Percentiles rank a stretch among this genome's conserved stretches.
These are phyloP conservation scores for Machimus atricapillus DNA, from an alignment of 2,888 invertebrate genomes.

Conservation along the genomic window DNA sequence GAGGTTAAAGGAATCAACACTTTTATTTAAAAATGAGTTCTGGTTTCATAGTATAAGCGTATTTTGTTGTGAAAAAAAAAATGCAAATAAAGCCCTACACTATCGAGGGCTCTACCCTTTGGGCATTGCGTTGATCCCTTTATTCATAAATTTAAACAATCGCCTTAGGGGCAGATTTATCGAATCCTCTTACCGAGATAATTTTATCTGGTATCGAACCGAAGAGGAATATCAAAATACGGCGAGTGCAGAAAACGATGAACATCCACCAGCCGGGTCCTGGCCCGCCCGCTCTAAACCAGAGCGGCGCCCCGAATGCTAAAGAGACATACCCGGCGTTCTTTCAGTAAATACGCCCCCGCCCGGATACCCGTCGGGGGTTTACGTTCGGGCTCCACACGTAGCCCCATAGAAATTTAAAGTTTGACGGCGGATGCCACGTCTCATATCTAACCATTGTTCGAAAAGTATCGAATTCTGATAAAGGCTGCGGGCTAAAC, in stretches of 20 bases:
- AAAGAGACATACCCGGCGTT: background rate
- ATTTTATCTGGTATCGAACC: slow-evolving; percentile 20
- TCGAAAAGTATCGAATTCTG: slow-evolving; percentile 28
- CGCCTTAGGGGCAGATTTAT: slow-evolving; percentile 13
- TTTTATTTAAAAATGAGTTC: background rate
- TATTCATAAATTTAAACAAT: slow-evolving; percentile 29
- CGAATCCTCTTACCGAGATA: slow-evolving; percentile 16
- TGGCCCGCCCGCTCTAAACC: background rate
- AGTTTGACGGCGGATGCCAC: slow-evolving; percentile 17
- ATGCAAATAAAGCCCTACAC: background rate
- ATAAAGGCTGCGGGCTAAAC: slow-evolving; percentile 28
- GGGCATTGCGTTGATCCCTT: slow-evolving; percentile 3
- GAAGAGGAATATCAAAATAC: slow-evolving; percentile 19
- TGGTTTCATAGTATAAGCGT: too few species aligned
- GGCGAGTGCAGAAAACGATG: slow-evolving; percentile 22
- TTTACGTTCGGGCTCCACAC: background rate
- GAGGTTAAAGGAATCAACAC: background rate
- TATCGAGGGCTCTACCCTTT: background rate
- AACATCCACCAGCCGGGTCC: background rate
- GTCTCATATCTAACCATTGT: slow-evolving; percentile 1
- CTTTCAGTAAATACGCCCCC: background rate
- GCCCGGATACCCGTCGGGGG: background rate
- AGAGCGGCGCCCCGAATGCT: background rate
- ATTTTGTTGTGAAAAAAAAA: background rate
- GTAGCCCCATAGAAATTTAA: slow-evolving; percentile 6